phyloP scores from a whole-genome alignment of 30 jellyfish, hydroid and myxozoan species.

The Catostylus mosaicus region DNA sequence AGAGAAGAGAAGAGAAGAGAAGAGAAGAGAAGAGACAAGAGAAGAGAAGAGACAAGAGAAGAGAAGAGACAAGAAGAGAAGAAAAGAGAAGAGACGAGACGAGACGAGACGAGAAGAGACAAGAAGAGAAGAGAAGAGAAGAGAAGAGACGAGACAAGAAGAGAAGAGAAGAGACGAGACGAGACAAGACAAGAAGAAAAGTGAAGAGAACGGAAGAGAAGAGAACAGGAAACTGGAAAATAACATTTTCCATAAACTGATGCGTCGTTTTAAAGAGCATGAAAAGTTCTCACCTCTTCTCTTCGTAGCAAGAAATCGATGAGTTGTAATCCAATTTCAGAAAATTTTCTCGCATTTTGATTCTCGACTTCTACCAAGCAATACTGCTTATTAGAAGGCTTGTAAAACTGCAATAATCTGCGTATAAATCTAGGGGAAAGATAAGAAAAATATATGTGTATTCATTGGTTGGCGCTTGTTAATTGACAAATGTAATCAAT shows the following conservation, averaged over 20 bases:
- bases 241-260: background rate
- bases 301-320: conserved; percentile 81
- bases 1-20: no score
- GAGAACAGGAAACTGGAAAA: background rate
- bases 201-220: background rate
- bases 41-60: background rate
- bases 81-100: background rate
- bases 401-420: conserved; percentile 77
- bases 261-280: no score
- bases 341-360: conserved; percentile 53
- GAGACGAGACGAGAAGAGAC: background rate
- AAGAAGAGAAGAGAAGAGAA: background rate
- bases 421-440: conserved; percentile 88
- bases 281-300: conserved; percentile 75
- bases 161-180: background rate
- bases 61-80: background rate
- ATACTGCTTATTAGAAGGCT: conserved; percentile 82
- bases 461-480: no score
- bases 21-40: no score
- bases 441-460: no score
- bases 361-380: conserved; percentile 56
- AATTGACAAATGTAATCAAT: no score
- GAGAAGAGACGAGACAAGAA: background rate
- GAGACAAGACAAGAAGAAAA: background rate
- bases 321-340: conserved; percentile 87